Evolutionary conservation across 92 coral and sea anemone genomes (phyloP), one percentile per base, ranked within the genome.

Genomic region (Montipora capitata): DNA sequence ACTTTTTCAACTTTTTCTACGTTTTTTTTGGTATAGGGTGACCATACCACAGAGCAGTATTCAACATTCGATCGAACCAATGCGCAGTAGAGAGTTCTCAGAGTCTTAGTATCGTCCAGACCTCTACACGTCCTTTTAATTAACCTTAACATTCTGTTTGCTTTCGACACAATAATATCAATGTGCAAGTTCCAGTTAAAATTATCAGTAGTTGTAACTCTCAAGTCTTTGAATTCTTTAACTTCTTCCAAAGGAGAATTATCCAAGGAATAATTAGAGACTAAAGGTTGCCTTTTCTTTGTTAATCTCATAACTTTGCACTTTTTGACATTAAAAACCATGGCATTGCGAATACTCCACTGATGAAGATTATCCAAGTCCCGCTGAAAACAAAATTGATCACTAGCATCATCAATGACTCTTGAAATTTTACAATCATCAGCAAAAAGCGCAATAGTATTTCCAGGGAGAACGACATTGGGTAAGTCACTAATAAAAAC

Each of bases 261-360:
- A 45, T 85, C 77, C 72, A 77, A 78, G 52, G 71, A 76, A 59
- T 75, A 85, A 17, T 10, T 48, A 13, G 76, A 75, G 74, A 63
- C 52, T 39, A 59, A 80, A 58, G 82, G 82, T 57, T 74, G 89
- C 41, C 76, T 85, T 74, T 80, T 80, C 85, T 80, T 80, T 39
- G 74, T 45, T 45, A 45, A 4, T 45, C 51, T 45, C 51, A 45
- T 68, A 41, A 81, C 48, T 84, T 84, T 84, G 75, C 88, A 84
- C 75, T 84, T 84, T 58, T 84, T 72, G 54, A 87, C 91, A 79
- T 87, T 87, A 69, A 87, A 87, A 8, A 40, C 91, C 85, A 79
- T 68, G 39, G 71, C 64, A 68, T 87, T 87, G 51, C 68, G 79
- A 18, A 65, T 78, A 87, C 91, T 77, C 91, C 91, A 87, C 38